Conservation (phyloP, 2,888 invertebrate species). For the Machimus rusticus region DNA sequence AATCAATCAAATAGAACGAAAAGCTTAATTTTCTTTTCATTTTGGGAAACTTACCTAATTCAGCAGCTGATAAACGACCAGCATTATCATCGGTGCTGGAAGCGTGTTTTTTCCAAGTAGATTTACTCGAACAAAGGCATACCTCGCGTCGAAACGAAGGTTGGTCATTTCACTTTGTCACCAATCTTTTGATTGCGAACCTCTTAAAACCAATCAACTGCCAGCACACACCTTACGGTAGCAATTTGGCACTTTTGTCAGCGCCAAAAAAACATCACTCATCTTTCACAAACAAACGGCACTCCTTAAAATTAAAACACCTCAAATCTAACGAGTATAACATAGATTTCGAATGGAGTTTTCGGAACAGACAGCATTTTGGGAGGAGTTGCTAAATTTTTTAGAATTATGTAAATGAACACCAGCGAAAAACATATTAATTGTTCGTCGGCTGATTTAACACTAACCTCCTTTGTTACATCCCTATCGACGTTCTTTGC, state of each 20-base stretch:
- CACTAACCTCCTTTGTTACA: slow-evolving; percentile 25
- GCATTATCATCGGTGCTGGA: neutral
- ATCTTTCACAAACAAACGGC: neutral
- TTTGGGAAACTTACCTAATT: slow-evolving; percentile 26
- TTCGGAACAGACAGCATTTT: neutral
- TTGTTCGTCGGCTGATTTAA: slow-evolving; percentile 8
- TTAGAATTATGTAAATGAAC: slow-evolving; percentile 2
- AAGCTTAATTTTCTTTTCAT: neutral
- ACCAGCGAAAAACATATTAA: slow-evolving; percentile 6
- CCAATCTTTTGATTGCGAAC: neutral
- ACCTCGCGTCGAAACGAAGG: neutral
- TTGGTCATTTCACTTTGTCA: neutral
- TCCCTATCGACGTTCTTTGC: slow-evolving; percentile 56
- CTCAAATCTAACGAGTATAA: neutral
- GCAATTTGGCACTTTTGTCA: neutral
- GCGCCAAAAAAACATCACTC: neutral
- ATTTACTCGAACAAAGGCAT: neutral
- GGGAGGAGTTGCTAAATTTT: neutral
- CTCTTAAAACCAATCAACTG: neutral
- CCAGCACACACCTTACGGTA: neutral
- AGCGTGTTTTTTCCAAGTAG: neutral
- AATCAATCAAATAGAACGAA: slow-evolving; percentile 19
- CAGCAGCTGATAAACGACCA: neutral
- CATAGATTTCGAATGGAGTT: neutral
- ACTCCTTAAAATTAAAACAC: neutral